A percentile compares a stretch with the other conserved stretches of the same genome.
phyloP scores from a whole-genome alignment of 1,140 invertebrate genomes.

The Bombus pascuorum region DNA sequence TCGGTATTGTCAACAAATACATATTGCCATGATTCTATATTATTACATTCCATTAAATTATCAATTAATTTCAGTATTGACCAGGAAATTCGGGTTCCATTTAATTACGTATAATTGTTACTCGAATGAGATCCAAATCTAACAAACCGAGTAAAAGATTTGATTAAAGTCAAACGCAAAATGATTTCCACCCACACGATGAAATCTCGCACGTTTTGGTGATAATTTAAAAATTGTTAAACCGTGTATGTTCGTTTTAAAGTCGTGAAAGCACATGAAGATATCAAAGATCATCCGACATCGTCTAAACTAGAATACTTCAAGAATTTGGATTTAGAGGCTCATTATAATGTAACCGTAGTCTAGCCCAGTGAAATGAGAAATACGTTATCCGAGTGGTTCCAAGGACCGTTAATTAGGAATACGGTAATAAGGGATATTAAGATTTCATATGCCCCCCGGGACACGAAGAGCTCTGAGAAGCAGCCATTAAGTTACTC shows the following conservation, averaged over 20 bases:
- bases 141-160: background rate
- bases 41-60: slow-evolving; percentile 3
- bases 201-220: background rate
- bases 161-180: background rate
- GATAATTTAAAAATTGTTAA: background rate
- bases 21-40: background rate
- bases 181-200: background rate
- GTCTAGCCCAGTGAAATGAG: slow-evolving; percentile 49
- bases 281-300: slow-evolving; percentile 29
- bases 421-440: slow-evolving; percentile 68
- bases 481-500: slow-evolving; percentile 61
- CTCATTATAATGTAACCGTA: slow-evolving; percentile 61
- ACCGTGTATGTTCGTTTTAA: background rate
- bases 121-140: background rate
- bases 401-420: slow-evolving; percentile 63
- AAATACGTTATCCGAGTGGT: slow-evolving; percentile 66
- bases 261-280: background rate
- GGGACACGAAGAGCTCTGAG: slow-evolving; percentile 44
- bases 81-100: background rate
- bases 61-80: background rate
- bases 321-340: slow-evolving; percentile 51
- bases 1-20: background rate
- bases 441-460: slow-evolving; percentile 67
- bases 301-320: slow-evolving; percentile 39
- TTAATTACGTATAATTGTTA: background rate